A percentile compares a stretch with the other conserved stretches of the same genome.
phyloP scores from a whole-genome alignment of 1,140 invertebrate species.

The Cydia splendana region DNA sequence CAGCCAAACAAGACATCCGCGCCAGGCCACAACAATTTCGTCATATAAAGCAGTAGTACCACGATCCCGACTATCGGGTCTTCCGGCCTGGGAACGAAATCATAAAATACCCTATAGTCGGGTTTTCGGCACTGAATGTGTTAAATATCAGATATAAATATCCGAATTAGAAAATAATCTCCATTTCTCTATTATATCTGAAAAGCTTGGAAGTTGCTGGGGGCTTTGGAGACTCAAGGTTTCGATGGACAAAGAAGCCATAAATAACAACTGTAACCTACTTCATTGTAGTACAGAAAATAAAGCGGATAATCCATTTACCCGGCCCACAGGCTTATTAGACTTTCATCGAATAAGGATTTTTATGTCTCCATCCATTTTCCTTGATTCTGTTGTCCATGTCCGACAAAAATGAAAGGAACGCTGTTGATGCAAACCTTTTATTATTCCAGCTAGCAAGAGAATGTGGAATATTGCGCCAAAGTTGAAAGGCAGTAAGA shows the following conservation, averaged over 20 bases:
- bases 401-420: constrained; percentile 23
- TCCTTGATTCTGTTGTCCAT: constrained; percentile 32
- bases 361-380: constrained; percentile 26
- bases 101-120: too few species aligned
- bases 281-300: constrained; percentile 23
- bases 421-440: constrained; percentile 24
- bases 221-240: neutral
- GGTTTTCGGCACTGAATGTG: too few species aligned
- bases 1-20: too few species aligned
- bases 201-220: neutral
- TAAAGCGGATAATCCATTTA: constrained; percentile 28
- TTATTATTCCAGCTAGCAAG: constrained; percentile 27
- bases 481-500: constrained; percentile 14
- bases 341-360: constrained; percentile 31
- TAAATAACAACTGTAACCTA: constrained; percentile 23
- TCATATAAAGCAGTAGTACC: too few species aligned
- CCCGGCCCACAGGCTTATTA: constrained; percentile 16
- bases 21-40: too few species aligned
- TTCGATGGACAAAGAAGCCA: constrained; percentile 11
- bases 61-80: too few species aligned
- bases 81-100: too few species aligned
- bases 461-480: constrained; percentile 18
- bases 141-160: too few species aligned
- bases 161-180: too few species aligned
- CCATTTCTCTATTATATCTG: neutral